These are phyloP conservation scores for Chaetodon trifascialis DNA, from an alignment of 2,113 vertebrate genomes.

Conservation along the genomic window DNA sequence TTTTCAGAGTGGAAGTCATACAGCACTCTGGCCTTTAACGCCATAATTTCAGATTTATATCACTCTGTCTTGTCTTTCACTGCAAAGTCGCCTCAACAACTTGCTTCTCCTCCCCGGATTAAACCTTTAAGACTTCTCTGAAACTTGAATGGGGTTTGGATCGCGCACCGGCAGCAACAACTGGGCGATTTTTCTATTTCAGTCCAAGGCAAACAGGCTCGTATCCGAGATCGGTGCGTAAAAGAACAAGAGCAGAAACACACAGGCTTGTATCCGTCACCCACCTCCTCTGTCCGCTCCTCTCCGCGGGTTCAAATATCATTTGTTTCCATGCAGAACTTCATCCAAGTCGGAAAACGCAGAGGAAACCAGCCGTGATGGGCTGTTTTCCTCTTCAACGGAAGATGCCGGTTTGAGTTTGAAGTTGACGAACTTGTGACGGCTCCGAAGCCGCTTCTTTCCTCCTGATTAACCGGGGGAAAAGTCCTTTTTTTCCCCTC, in stretches of 20 bases:
- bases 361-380: not conserved
- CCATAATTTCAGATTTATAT: conserved; percentile 81
- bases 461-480: conserved; percentile 28
- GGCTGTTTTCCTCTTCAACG: not conserved
- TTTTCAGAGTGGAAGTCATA: conserved; percentile 96
- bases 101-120: not conserved
- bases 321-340: conserved; percentile 67
- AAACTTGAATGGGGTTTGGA: not conserved
- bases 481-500: conserved; percentile 23
- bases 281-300: conserved; percentile 65
- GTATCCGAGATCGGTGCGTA: conserved; percentile 15
- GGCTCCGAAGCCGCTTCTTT: conserved; percentile 1
- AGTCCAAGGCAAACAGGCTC: conserved; percentile 17
- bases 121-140: not conserved
- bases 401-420: not conserved
- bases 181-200: not conserved
- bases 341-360: conserved; percentile 48
- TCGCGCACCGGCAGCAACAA: conserved; percentile 12
- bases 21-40: conserved; percentile 90
- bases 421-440: conserved; percentile 15
- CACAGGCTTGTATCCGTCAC: conserved; percentile 56
- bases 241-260: conserved; percentile 28
- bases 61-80: not conserved
- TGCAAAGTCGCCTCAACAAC: not conserved
- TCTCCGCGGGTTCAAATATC: conserved; percentile 63